Base-by-base conservation (phyloP, 2,113 vertebrate genomes). In the Haliaeetus leucogaster region DNA sequence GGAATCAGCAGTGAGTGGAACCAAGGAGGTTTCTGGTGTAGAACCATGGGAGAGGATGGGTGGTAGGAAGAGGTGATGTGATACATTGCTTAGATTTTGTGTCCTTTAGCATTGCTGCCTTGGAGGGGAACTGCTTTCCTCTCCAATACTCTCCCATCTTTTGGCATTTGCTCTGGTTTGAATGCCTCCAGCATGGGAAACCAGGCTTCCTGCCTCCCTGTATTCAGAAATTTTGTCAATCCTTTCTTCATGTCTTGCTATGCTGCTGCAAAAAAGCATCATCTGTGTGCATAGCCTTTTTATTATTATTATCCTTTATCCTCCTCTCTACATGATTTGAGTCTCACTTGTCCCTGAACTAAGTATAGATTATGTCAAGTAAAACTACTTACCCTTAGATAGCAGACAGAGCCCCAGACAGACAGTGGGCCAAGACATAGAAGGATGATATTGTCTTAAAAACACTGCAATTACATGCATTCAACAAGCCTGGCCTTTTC, bases 401-500 rank as follows among this genome's bases (percentile, higher is more conserved):
- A 91, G 61, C 56, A 97, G 73, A 91, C 73, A 89, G 40, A 93
- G 52, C 53, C 45, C 43, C 73, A 89, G 78, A 93, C 89, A 95
- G 89, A 93, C 43, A 85, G 53, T 25, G 32, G 71, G 62, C 47
- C 62, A 87, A 85, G 66, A 84, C 25, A 1, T 1, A 88, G 81
- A 74, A 91, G 77, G 70, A 79, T 82, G 38, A 42, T 38, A 93
- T 29, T 7, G 0, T 43, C 70, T 82, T 87, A 55, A 93, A 90
- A 94, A 47, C 65, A 52, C 55, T 79, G 42, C 80, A 93, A 91
- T 93, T 93, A 87, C 34, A 76, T 53, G 36, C 36, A 73, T 82
- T 91, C 82, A 93, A n/a, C 70, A 90, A 88, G 82, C 27, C 61
- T 76, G 73, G 89, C 68, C 81, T 87, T 93, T 94, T 90, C 78